These are phyloP conservation scores for Zaprionus ghesquierei DNA, from an alignment of 1,140 invertebrate species.

Conservation along the genomic window DNA sequence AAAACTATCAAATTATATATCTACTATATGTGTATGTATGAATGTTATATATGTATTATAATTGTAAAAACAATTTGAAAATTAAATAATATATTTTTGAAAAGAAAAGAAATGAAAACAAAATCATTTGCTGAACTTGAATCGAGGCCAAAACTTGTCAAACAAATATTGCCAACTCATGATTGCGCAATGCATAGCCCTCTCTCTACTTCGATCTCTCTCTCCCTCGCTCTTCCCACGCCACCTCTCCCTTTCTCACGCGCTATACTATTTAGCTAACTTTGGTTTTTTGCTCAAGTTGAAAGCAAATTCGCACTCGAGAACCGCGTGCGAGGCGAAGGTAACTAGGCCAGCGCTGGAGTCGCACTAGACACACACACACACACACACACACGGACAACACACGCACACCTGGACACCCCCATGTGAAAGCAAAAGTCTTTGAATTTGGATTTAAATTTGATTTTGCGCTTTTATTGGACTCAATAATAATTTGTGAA, in stretches of 20 bases:
- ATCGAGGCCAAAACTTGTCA: slow-evolving; percentile 33
- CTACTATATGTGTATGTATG: neutral
- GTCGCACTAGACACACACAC: neutral
- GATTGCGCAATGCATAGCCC: slow-evolving; percentile 65
- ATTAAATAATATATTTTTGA: slow-evolving; percentile 25
- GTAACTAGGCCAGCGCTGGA: slow-evolving; percentile 63
- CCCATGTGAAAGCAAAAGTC: slow-evolving; percentile 70
- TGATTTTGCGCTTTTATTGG: slow-evolving; percentile 26
- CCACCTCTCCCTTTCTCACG: slow-evolving; percentile 4
- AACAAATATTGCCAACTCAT: slow-evolving; percentile 60
- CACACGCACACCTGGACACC: neutral
- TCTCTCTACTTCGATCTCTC: neutral
- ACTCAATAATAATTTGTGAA: slow-evolving; percentile 34
- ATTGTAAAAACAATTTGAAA: slow-evolving; percentile 18
- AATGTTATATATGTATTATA: slow-evolving; percentile 30
- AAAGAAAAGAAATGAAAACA: slow-evolving; percentile 11
- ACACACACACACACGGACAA: neutral
- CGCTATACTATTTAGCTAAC: neutral
- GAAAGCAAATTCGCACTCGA: slow-evolving; percentile 66
- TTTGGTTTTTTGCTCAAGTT: slow-evolving; percentile 31
- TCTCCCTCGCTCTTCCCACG: neutral
- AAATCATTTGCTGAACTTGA: slow-evolving; percentile 63
- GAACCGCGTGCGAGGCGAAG: no score
- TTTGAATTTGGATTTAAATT: slow-evolving; percentile 47
- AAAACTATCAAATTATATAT: slow-evolving; percentile 13